Conservation (phyloP, 1,140 invertebrate genomes). For the Pogonognathellus flavescens region DNA sequence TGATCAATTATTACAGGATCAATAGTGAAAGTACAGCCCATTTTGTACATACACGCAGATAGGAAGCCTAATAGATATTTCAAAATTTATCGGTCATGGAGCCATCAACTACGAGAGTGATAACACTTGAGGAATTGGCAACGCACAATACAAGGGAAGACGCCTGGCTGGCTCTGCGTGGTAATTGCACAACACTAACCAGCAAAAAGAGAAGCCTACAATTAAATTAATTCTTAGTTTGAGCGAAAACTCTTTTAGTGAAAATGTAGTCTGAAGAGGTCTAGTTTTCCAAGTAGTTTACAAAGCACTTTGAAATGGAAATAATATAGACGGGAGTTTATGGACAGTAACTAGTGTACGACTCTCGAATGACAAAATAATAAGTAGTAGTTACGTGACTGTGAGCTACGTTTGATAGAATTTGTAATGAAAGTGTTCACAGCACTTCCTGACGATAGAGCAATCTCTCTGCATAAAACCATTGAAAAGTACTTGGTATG, state of each 20-base stretch:
- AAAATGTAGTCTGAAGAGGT: too few relatives aligned
- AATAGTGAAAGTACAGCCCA: too few relatives aligned
- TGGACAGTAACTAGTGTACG: too few relatives aligned
- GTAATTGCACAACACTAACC: constrained; percentile 18
- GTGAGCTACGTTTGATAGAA: background rate
- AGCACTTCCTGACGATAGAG: background rate
- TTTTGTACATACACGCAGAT: too few relatives aligned
- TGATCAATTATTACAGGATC: too few relatives aligned
- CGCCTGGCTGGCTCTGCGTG: constrained; percentile 60
- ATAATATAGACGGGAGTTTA: too few relatives aligned
- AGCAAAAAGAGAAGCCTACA: background rate
- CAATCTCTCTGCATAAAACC: background rate
- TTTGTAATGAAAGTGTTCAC: background rate
- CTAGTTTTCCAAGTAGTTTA: too few relatives aligned
- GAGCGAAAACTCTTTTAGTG: too few relatives aligned
- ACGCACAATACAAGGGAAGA: constrained; percentile 55
- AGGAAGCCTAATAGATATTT: too few relatives aligned
- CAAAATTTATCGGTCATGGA: background rate
- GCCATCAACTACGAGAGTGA: constrained; percentile 48
- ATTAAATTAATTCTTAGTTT: background rate
- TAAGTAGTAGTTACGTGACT: background rate
- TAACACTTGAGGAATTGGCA: constrained; percentile 36
- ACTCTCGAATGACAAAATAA: background rate
- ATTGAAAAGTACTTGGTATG: background rate
- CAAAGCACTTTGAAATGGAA: too few relatives aligned